phyloP scores from a whole-genome alignment of 2,113 vertebrate genomes.

The human (Homo sapiens) region DNA sequence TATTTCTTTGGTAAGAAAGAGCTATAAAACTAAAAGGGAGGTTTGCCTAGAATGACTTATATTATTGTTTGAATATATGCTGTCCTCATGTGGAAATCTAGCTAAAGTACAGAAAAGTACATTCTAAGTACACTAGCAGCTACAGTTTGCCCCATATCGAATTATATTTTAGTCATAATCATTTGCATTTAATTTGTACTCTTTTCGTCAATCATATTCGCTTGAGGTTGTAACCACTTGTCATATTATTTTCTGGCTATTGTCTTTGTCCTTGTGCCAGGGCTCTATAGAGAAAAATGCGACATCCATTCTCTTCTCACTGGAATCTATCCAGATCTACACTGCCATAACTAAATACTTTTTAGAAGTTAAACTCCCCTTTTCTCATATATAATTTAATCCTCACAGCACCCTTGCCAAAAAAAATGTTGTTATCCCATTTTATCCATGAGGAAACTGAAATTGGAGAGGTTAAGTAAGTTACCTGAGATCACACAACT shows the following conservation, averaged over 20 bases:
- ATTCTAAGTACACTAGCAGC: not conserved
- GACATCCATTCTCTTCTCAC: not conserved
- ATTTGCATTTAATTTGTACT: constrained; percentile 19
- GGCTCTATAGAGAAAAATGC: not conserved
- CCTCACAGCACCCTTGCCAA: not conserved
- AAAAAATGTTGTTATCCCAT: not conserved
- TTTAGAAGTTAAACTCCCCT: not conserved
- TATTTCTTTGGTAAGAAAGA: not conserved
- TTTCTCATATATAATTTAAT: constrained; percentile 6
- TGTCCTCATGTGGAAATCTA: not conserved
- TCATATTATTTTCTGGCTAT: constrained; percentile 1
- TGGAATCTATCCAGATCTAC: not conserved
- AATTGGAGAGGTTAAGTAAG: not conserved
- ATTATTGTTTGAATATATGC: not conserved
- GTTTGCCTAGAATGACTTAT: not conserved
- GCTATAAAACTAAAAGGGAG: not conserved
- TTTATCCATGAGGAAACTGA: not conserved
- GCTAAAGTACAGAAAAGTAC: not conserved
- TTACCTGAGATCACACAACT: not conserved
- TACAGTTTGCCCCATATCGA: not conserved
- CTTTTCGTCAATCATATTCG: constrained; percentile 6
- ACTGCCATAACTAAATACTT: not conserved
- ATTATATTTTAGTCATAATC: constrained; percentile 8
- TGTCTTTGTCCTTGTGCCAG: not conserved
- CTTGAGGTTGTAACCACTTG: not conserved